Evolutionary conservation across 2,888 invertebrate genomes (phyloP).

Genomic region (Rhimphoctona megacephalus): DNA sequence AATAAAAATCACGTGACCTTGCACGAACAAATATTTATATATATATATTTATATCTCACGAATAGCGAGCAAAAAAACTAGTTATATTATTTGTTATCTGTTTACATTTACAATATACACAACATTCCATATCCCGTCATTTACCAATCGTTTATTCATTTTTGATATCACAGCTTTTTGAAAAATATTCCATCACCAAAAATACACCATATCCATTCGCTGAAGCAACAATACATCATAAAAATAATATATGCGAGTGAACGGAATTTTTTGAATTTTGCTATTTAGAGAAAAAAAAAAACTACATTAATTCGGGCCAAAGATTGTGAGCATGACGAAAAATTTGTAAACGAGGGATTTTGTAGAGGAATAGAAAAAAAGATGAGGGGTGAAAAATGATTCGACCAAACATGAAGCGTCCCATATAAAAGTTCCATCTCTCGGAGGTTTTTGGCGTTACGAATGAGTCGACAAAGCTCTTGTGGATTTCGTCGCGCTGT

Average conservation of each 20-base stretch:
- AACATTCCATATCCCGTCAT: background rate
- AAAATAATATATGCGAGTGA: no score
- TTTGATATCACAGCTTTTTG: background rate
- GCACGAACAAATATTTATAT: background rate
- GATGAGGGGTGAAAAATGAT: slow-evolving; percentile 36
- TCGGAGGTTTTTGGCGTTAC: background rate
- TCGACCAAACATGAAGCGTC: background rate
- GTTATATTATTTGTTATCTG: background rate
- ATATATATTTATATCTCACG: background rate
- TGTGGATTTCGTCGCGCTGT: slow-evolving; percentile 51
- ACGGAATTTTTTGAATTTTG: no score
- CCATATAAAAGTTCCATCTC: slow-evolving; percentile 25
- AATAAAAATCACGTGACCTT: slow-evolving; percentile 22
- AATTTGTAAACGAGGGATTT: no score
- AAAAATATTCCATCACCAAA: background rate
- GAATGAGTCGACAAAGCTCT: background rate
- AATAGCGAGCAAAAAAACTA: slow-evolving; percentile 33
- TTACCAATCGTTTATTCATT: background rate
- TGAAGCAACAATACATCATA: no score
- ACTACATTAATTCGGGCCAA: background rate
- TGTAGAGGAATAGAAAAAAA: no score
- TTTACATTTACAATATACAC: no score
- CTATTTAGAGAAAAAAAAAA: slow-evolving; percentile 60
- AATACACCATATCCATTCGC: no score
- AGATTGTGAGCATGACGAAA: no score